These are phyloP conservation scores for Himalopsyche tibetana DNA, from an alignment of 2,888 invertebrate genomes.

Conservation along the genomic window DNA sequence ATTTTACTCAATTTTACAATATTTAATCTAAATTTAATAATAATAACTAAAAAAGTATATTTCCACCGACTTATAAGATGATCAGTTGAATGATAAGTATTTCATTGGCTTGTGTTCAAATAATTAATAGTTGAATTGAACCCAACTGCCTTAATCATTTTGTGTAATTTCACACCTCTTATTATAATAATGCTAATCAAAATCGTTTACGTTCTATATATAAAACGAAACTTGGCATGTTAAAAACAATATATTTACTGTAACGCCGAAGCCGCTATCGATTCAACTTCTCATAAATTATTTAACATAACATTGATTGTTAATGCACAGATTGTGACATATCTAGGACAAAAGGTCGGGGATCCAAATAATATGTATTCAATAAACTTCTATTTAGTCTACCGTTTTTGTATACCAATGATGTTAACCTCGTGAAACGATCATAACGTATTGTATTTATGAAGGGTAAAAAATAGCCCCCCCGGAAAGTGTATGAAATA, in stretches of 20 bases:
- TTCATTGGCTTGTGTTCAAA: too few species aligned
- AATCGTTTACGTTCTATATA: too few species aligned
- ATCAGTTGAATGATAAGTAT: too few species aligned
- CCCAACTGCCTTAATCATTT: too few species aligned
- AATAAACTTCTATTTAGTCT: neutral
- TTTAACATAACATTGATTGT: neutral
- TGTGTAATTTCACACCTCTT: too few species aligned
- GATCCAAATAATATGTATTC: neutral
- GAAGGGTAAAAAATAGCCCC: neutral
- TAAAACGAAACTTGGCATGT: neutral
- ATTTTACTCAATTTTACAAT: too few species aligned
- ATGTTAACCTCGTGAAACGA: constrained; percentile 1
- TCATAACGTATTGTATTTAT: neutral
- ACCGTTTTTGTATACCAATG: neutral
- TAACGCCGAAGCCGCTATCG: neutral
- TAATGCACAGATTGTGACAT: constrained; percentile 25
- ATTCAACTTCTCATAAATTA: constrained; percentile 2
- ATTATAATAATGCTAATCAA: too few species aligned
- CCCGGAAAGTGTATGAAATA: neutral
- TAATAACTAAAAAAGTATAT: too few species aligned
- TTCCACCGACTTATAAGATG: too few species aligned
- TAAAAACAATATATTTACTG: neutral
- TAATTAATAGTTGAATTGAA: too few species aligned
- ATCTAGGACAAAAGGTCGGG: constrained; percentile 32
- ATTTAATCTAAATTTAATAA: too few species aligned